Evolutionary conservation across 2,113 vertebrate species (phyloP).

Genomic region (Cryptoleucopteryx plumbea): DNA sequence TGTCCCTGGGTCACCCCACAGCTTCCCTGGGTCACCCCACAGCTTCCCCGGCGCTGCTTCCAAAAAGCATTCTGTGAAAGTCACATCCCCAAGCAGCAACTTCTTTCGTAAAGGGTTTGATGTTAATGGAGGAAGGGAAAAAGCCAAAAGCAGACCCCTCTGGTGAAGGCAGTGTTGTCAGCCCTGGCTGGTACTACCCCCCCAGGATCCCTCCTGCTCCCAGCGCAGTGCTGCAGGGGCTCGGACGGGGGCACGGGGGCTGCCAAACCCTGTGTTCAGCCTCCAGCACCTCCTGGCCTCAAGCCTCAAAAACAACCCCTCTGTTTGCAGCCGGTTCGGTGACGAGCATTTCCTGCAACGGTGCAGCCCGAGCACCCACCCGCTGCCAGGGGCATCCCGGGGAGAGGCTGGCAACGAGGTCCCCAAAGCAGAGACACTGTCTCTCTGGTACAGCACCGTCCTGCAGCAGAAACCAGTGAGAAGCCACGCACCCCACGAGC

Average conservation of each 20-base stretch:
- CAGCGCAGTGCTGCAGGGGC: accelerated
- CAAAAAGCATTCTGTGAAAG: accelerated
- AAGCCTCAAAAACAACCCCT: neutral
- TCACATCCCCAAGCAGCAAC: accelerated
- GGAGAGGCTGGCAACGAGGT: neutral
- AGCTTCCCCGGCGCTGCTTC: accelerated
- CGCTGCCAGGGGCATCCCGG: accelerated
- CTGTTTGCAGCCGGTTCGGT: accelerated
- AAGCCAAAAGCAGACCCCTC: neutral
- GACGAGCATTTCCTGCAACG: neutral
- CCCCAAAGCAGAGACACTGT: neutral
- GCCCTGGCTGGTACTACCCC: too few species aligned
- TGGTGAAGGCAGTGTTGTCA: neutral
- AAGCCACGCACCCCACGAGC: accelerated
- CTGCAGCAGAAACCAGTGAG: accelerated
- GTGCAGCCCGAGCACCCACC: neutral
- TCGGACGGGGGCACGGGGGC: accelerated
- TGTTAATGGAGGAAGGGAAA: neutral
- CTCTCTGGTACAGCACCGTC: neutral
- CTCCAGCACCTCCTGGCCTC: neutral
- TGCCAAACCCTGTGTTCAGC: neutral
- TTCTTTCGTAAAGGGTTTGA: neutral
- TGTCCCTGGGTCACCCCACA: too few species aligned
- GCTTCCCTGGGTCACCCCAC: too few species aligned
- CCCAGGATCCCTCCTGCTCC: neutral